phyloP scores from a whole-genome alignment of 1,140 invertebrate genomes.

The Matsumurasca onukii region DNA sequence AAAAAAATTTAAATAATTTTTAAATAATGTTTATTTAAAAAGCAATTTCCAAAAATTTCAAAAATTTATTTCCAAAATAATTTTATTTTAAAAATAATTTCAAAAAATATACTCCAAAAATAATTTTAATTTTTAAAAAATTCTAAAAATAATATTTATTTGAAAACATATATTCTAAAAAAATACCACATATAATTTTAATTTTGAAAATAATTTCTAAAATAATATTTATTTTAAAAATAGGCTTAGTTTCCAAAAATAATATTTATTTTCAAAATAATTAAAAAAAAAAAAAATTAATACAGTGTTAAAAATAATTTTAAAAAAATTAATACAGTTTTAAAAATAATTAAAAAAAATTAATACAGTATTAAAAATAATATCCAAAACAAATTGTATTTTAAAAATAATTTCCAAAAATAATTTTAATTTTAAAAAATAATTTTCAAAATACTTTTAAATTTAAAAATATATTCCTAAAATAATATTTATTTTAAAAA shows the following conservation, averaged over 20 bases:
- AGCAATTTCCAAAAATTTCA: neutral
- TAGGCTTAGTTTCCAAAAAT: too few relatives aligned
- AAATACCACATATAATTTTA: too few relatives aligned
- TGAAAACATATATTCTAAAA: too few relatives aligned
- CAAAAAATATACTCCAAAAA: too few relatives aligned
- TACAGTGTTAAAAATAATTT: neutral
- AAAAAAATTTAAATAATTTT: neutral
- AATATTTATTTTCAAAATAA: too few relatives aligned
- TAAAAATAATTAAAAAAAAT: neutral
- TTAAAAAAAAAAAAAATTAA: neutral
- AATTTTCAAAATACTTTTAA: neutral
- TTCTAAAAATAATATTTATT: too few relatives aligned
- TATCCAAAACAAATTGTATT: neutral
- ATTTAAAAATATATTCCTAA: neutral
- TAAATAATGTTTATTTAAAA: neutral
- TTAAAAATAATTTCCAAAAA: neutral
- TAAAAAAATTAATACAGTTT: neutral
- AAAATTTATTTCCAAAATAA: too few relatives aligned
- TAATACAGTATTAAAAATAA: neutral
- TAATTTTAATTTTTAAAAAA: neutral
- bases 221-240: too few relatives aligned
- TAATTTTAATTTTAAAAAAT: too few relatives aligned
- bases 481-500: neutral
- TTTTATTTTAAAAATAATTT: too few relatives aligned
- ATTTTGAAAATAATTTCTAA: too few relatives aligned